These are phyloP conservation scores for Ophonus ardosiacus DNA, from an alignment of 2,888 invertebrate species.

Conservation along the genomic window DNA sequence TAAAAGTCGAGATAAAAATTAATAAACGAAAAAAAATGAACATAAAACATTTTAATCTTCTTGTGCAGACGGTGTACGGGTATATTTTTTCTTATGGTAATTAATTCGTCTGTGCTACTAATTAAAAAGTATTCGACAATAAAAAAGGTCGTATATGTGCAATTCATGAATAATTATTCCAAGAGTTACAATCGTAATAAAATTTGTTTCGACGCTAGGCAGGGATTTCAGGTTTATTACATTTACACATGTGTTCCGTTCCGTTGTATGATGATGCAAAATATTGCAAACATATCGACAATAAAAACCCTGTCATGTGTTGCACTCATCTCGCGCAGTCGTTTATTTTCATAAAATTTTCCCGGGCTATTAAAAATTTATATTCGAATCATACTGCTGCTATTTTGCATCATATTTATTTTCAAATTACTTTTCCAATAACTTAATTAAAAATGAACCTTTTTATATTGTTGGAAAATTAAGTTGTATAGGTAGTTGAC, in stretches of 20 bases:
- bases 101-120: constrained; percentile 60
- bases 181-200: constrained; percentile 63
- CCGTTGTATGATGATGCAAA: constrained; percentile 53
- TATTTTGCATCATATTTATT: constrained; percentile 13
- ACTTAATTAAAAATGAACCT: constrained; percentile 3
- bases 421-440: not conserved
- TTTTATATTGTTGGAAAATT: not conserved
- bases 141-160: constrained; percentile 62
- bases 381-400: constrained; percentile 5
- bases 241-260: constrained; percentile 55
- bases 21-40: constrained; percentile 39
- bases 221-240: constrained; percentile 62
- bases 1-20: constrained; percentile 39
- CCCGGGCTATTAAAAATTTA: constrained; percentile 47
- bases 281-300: constrained; percentile 53
- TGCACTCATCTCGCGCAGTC: constrained; percentile 19
- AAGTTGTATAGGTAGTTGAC: not conserved
- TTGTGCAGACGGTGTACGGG: constrained; percentile 39
- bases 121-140: constrained; percentile 61
- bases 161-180: constrained; percentile 62
- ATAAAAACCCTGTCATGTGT: constrained; percentile 60
- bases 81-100: constrained; percentile 53
- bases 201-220: constrained; percentile 54
- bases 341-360: constrained; percentile 54
- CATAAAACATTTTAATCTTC: constrained; percentile 58